Base-by-base conservation (phyloP, 2,888 invertebrate species). In the Branchellion lobata region DNA sequence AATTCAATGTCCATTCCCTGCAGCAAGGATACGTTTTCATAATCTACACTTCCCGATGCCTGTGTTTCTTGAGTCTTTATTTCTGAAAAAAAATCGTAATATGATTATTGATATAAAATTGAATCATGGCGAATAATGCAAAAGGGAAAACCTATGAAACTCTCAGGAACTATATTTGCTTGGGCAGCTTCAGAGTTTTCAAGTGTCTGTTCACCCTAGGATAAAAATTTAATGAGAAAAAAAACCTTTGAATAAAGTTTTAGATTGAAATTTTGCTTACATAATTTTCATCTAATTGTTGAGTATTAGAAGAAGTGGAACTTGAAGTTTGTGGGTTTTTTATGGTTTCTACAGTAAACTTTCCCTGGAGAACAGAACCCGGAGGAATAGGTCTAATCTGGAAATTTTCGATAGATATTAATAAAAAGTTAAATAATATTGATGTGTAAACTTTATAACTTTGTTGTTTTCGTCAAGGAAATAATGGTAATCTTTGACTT, bases 381-480 rank as follows among this genome's bases (percentile, higher is more conserved):
- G 75, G 51, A 29, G 75, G 75, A 1, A 75, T 31, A 24, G 53
- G 47, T 47, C 31, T 47, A 14, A 75, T 29, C 75, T 75, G 21
- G 3, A 27, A 27, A 65, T 11, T 65, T 29, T 27, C 5, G 21
- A 27, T 11, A 65, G 5, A 65, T 11, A 65, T 65, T 21, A 27
- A 65, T 27, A 65, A 11, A 27, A 65, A 29, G 24, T 21, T 18
- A 21, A 51, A 51, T 51, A 21, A 51, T 51, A 61, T 18, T 61
- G 29, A 61, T 21, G 11, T 8, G 29, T 5, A 11, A 61, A n/a
- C n/a, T 31, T n/a, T 33, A 33, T 72, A 24, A 75, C 75, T 51
- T 75, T 31, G 27, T 75, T 53, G 31, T 75, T 75, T 75, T 75
- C 53, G 51, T 75, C 51, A 3, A 75, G 21, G 51, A 75, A 75